Evolutionary conservation across 2,113 vertebrate species (phyloP).

Genomic region (Mohoua ochrocephala): DNA sequence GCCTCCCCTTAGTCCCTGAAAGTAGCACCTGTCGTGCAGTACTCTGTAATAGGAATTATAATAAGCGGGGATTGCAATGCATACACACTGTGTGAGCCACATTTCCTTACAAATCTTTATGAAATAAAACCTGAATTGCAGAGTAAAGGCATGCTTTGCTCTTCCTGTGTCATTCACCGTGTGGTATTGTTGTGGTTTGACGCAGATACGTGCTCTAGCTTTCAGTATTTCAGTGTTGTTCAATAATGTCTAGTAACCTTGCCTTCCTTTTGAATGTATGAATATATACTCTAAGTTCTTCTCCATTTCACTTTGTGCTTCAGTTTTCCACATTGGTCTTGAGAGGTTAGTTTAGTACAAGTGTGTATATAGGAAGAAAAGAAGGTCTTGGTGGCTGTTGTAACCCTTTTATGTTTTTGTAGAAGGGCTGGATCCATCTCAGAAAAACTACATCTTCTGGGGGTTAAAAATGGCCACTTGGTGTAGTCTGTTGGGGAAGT

Average conservation of each 20-base stretch:
- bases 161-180: neutral
- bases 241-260: neutral
- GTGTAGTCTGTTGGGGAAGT: neutral
- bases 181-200: too few relatives aligned
- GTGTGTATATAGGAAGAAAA: neutral
- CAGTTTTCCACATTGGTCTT: neutral
- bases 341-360: neutral
- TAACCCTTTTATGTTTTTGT: neutral
- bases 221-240: neutral
- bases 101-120: neutral
- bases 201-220: neutral
- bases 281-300: neutral
- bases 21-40: neutral
- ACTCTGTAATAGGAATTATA: neutral
- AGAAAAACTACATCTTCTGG: neutral
- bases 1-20: neutral
- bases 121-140: neutral
- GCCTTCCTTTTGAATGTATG: neutral
- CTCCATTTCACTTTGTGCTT: neutral
- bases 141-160: neutral
- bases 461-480: neutral
- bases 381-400: neutral
- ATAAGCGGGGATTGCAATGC: neutral
- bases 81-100: accelerated
- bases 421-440: neutral